A percentile compares a stretch with the other conserved stretches of the same genome.
Conservation (phyloP, 2,888 invertebrate species). For the Chesias legatella region DNA sequence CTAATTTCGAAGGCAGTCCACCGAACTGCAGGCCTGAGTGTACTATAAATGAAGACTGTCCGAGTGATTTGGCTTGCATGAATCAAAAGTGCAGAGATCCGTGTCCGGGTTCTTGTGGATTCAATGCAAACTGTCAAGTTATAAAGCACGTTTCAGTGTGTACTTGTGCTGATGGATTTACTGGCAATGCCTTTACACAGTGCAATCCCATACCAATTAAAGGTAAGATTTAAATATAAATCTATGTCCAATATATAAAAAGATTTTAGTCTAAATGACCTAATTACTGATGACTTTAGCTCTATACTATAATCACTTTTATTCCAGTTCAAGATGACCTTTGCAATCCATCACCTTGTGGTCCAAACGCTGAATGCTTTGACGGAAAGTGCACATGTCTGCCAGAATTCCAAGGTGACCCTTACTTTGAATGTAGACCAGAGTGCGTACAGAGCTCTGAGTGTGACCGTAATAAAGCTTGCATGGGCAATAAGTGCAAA, state of each 20-base stretch:
- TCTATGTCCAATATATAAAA: too few relatives aligned
- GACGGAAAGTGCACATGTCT: constrained; percentile 86
- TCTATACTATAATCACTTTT: constrained; percentile 2
- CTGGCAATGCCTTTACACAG: constrained; percentile 83
- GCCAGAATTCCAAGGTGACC: constrained; percentile 88
- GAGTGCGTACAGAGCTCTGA: constrained; percentile 89
- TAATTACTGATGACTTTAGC: too few relatives aligned
- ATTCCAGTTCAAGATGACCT: constrained; percentile 75
- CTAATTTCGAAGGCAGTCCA: constrained; percentile 82
- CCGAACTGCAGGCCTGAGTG: constrained; percentile 86
- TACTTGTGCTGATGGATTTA: constrained; percentile 78
- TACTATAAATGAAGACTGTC: constrained; percentile 84
- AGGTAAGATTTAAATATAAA: too few relatives aligned
- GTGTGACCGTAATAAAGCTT: constrained; percentile 85
- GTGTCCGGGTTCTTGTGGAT: constrained; percentile 85
- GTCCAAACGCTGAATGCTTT: constrained; percentile 85
- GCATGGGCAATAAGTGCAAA: constrained; percentile 86
- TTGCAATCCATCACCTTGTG: constrained; percentile 84
- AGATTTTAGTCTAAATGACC: too few relatives aligned
- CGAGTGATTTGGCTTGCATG: constrained; percentile 84
- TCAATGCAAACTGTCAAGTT: constrained; percentile 80
- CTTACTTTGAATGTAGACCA: constrained; percentile 87
- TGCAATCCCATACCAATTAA: constrained; percentile 59
- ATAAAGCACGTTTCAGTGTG: constrained; percentile 83
- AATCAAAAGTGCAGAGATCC: constrained; percentile 84